A percentile compares a stretch with the other conserved stretches of the same genome.
phyloP scores from a whole-genome alignment of 2,888 invertebrate genomes.

The Epinotia brunnichana region DNA sequence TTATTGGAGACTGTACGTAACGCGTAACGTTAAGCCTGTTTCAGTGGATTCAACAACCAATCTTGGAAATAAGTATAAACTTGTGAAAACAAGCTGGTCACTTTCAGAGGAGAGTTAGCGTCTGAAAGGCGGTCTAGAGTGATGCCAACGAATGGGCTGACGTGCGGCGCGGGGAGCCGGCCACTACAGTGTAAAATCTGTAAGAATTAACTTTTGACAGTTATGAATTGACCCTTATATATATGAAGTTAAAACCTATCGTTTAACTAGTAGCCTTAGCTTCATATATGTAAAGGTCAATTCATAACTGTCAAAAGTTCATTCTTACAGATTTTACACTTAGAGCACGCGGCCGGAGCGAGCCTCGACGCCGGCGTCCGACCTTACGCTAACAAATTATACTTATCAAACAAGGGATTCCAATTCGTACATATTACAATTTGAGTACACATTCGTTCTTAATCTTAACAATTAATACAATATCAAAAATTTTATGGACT shows the following conservation, averaged over 20 bases:
- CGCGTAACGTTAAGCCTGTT: conserved; percentile 65
- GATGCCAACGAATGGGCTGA: neutral
- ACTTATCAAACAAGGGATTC: conserved; percentile 46
- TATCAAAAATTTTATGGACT: conserved; percentile 80
- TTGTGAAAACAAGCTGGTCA: conserved; percentile 37
- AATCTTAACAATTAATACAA: conserved; percentile 76
- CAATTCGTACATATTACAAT: conserved; percentile 56
- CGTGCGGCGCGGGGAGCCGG: neutral
- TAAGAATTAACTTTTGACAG: no score
- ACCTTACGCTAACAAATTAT: conserved; percentile 38
- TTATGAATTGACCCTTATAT: no score
- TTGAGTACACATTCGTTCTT: conserved; percentile 66
- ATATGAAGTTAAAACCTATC: no score
- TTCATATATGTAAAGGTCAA: no score
- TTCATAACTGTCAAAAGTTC: no score
- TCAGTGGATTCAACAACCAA: conserved; percentile 61
- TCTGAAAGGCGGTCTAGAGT: neutral
- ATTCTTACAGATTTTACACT: no score
- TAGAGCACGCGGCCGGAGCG: neutral
- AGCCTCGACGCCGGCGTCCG: neutral
- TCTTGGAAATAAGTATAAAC: conserved; percentile 46
- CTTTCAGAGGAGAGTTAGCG: neutral
- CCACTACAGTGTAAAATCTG: no score
- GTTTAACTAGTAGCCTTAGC: no score
- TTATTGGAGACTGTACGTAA: conserved; percentile 52